Evolutionary conservation across 2,888 invertebrate genomes (phyloP), one percentile per base, ranked within the genome.

Genomic region (Campoplex capitator): DNA sequence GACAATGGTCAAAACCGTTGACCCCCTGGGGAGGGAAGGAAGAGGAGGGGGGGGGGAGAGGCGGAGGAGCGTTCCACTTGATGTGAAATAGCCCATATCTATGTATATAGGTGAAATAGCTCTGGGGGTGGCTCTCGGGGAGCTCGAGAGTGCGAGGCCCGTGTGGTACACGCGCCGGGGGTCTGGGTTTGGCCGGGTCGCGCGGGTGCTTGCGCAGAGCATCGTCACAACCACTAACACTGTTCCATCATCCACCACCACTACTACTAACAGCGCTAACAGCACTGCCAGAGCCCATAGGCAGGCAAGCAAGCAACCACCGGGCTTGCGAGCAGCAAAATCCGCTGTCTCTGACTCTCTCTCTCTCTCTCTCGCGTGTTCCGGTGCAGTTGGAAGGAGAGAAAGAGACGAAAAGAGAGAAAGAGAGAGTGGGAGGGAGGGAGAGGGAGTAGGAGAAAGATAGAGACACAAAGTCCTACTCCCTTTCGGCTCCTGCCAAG

Each of bases 181-280:
- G 89, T 88, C 89, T 89, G 88, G 88, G 88, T 89, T 89, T 90
- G 90, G 90, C 90, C 90, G 90, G 90, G 89, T 89, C 89, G 89
- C 88, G 88, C 86, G 88, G 85, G 85, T 88, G 89, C 88, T 76
- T 89, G 89, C 90, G 89, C 90, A 90, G 85, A 74, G 81, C 76
- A 85, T 67, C 62, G 38, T 56, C 76, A 45, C 76, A 18, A 38
- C 48, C 58, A 73, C 74, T 74, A 70, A 18, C 78, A 45, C 70
- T 23, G 6, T 56, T 38, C 18, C 16, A 45, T 65, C 75, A 48
- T 18, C 42, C 80, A 71, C 67, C 51, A 76, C 45, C 28, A 76
- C 70, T 28, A 71, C n/a, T 38, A 38, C 38, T 3, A 38, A 6
- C 74, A 42, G 16, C 18, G 23, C 28, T 23, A 76, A 38, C 79